These are phyloP conservation scores for Acridotheres tristis DNA, from an alignment of 2,797 vertebrate genomes.

Conservation along the genomic window DNA sequence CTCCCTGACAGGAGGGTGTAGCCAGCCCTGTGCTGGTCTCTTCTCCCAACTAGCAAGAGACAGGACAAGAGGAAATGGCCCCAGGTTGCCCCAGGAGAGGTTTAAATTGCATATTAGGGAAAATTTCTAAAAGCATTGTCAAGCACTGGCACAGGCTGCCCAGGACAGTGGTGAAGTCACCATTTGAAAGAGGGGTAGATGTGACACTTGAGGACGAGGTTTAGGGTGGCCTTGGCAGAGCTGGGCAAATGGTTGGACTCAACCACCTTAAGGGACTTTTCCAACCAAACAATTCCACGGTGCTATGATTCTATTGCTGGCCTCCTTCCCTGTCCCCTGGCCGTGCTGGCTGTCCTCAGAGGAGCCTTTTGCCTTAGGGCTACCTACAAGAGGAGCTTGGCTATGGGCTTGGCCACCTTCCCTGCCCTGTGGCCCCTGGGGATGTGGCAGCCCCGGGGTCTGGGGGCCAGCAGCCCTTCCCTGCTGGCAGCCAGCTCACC, in stretches of 20 bases:
- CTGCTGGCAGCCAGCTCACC: not conserved
- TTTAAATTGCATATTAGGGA: not conserved
- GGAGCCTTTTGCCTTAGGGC: not conserved
- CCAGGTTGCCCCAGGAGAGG: not conserved
- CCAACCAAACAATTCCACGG: not conserved
- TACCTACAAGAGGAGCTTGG: not conserved
- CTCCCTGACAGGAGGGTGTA: not conserved
- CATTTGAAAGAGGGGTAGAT: not conserved
- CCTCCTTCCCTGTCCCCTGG: not conserved
- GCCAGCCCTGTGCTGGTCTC: not conserved
- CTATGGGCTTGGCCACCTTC: not conserved
- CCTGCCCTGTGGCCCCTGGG: rapidly evolving
- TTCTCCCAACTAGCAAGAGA: not conserved
- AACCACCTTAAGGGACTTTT: not conserved
- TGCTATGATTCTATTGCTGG: not conserved
- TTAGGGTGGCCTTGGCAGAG: not conserved
- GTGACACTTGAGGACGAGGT: rapidly evolving
- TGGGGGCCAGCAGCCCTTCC: not conserved
- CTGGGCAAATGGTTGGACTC: rapidly evolving
- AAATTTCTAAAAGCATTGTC: not conserved
- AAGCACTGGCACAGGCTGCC: not conserved
- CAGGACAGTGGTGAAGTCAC: not conserved
- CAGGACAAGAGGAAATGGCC: not conserved
- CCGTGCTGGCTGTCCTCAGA: not conserved
- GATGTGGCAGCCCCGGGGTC: rapidly evolving